These are phyloP conservation scores for Brachystomella parvula DNA, from an alignment of 1,140 invertebrate genomes.

Conservation along the genomic window DNA sequence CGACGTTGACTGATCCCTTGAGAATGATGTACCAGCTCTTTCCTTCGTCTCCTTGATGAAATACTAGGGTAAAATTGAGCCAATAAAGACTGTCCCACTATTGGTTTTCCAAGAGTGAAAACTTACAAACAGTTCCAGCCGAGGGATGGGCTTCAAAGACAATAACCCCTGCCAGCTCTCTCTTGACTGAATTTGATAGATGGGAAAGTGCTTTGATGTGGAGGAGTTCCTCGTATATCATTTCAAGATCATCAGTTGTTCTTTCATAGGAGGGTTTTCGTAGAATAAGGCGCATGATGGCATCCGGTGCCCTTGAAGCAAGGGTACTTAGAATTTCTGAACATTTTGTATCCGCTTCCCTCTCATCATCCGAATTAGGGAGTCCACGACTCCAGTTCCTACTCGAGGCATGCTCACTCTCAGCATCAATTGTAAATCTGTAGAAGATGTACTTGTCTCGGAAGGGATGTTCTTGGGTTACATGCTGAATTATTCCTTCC, in stretches of 20 bases:
- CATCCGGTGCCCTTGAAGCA: conserved; percentile 62
- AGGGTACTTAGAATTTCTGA: conserved; percentile 58
- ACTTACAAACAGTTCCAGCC: conserved; percentile 68
- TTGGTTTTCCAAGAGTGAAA: background rate
- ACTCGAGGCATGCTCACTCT: conserved; percentile 45
- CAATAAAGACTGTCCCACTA: background rate
- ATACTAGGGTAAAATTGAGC: conserved; percentile 51
- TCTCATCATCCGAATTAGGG: conserved; percentile 39
- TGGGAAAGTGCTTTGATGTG: conserved; percentile 75
- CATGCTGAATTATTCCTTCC: conserved; percentile 68
- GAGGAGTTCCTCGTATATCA: conserved; percentile 75
- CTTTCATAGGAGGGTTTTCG: conserved; percentile 63
- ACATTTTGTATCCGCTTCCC: conserved; percentile 59
- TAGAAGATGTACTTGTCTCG: conserved; percentile 77
- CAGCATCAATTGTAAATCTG: conserved; percentile 63
- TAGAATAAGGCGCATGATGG: conserved; percentile 69
- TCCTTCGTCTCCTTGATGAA: conserved; percentile 83
- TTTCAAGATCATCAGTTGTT: conserved; percentile 68
- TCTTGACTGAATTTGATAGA: conserved; percentile 72
- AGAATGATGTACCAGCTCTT: conserved; percentile 81
- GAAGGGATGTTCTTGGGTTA: conserved; percentile 71
- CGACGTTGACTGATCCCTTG: conserved; percentile 74
- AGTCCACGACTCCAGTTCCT: conserved; percentile 33
- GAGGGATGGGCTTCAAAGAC: conserved; percentile 74
- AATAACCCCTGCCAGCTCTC: conserved; percentile 69